Evolutionary conservation across 1,140 invertebrate genomes (phyloP).

Genomic region (Nymphalis io): DNA sequence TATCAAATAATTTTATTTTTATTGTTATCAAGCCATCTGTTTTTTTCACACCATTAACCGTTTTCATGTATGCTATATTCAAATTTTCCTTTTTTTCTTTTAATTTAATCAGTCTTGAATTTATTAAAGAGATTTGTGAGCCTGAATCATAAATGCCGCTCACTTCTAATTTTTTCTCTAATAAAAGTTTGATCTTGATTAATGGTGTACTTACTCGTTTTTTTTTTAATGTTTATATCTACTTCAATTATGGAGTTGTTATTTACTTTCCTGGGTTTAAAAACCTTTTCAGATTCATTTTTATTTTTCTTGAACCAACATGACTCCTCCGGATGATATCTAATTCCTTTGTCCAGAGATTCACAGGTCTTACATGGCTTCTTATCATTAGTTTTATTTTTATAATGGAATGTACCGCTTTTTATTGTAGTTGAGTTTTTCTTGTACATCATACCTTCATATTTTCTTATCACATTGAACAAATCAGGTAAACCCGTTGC

Average conservation of each 20-base stretch:
- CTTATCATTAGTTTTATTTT: slow-evolving; percentile 2
- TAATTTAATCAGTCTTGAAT: slow-evolving; percentile 46
- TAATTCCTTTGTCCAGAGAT: slow-evolving; percentile 23
- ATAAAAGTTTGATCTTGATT: slow-evolving; percentile 51
- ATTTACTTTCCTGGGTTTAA: no score
- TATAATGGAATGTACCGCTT: no score
- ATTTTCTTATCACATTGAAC: slow-evolving; percentile 15
- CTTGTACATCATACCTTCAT: no score
- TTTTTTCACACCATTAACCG: slow-evolving; percentile 48
- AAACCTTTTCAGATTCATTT: slow-evolving; percentile 29
- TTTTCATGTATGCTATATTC: slow-evolving; percentile 31
- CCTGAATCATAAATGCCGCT: slow-evolving; percentile 51
- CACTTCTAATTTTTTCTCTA: slow-evolving; percentile 45
- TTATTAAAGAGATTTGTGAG: slow-evolving; percentile 47
- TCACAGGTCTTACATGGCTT: slow-evolving; percentile 27
- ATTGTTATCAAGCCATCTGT: slow-evolving; percentile 33
- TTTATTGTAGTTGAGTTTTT: no score
- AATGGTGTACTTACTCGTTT: slow-evolving; percentile 56
- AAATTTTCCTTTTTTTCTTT: slow-evolving; percentile 37
- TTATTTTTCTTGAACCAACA: slow-evolving; percentile 33
- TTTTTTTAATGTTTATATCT: slow-evolving; percentile 43
- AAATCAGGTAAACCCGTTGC: slow-evolving; percentile 16
- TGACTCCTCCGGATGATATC: slow-evolving; percentile 12
- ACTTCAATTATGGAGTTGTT: slow-evolving; percentile 40
- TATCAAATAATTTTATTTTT: slow-evolving; percentile 18